Base-by-base conservation (phyloP, 2,797 vertebrate species). In the Cossypha dichroa region DNA sequence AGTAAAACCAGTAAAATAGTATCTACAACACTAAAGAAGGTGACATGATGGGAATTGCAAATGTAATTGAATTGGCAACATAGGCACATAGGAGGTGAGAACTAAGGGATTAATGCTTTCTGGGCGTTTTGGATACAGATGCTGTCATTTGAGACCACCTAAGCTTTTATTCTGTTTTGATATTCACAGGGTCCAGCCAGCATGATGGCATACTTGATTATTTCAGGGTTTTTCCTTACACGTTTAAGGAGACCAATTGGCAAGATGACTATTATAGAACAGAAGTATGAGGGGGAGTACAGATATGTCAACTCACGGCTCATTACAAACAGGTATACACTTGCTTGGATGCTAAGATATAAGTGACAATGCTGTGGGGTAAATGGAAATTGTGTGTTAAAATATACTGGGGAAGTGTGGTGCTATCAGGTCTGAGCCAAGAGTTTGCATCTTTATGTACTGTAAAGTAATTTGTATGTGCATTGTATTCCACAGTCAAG, bases 221-320 rank as follows among this genome's bases (percentile, higher is more conserved):
- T 99, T 97, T 99, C 99, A 36, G 99, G 99, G 12, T 98, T 99
- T 84, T 98, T 99, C 96, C 97, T 99, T 85, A 99, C 99, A 48
- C 98, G 99, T 73, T 97, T 99, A 66, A 98, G 99, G 96, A 98
- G 99, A 95, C 99, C 99, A n/a, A 99, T 99, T 34, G 99, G 99
- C 80, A 99, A 99, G 97, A 99, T 99, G 99, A 99, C 99, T 0
- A 97, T 99, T 81, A 95, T 95, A 0, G 99, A 99, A 92, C 99
- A 99, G 93, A 99, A 99, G 55, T 99, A 98, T 22, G 99, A 99
- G 98, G 99, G 99, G 49, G 99, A 99, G 95, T 99, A 99, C 96
- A 98, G 99, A 98, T 99, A 98, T 0, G 98, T 99, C 95, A 99
- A 99, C 98, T 99, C 99, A 28, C 98, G 99, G 31, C 99, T 99